Evolutionary conservation across 2,797 vertebrate genomes (phyloP), one percentile per base, ranked within the genome.

Genomic region (Yasuhikotakia modesta): DNA sequence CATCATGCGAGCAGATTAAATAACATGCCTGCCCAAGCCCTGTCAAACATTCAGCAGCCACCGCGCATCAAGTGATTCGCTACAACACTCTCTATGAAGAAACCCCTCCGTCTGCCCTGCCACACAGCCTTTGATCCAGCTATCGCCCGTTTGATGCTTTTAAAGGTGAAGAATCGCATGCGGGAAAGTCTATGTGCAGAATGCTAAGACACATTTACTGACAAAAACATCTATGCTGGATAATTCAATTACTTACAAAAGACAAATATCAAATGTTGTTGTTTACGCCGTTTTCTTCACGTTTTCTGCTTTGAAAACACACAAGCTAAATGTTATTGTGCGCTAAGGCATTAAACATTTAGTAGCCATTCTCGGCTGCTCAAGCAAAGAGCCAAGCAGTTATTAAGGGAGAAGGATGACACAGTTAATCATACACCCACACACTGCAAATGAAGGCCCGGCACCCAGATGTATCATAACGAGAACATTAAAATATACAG

Each of bases 1-100:
- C 90, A 90, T 92, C 91, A 80, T 21, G 88, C 87, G 85, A 91
- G 86, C 90, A 92, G 93, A 95, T 96, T 94, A 93, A 96, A 92
- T 92, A 93, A 90, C 93, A 87, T 90, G 89, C 88, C 88, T 85
- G 88, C 91, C 90, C 80, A 87, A 76, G 83, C 90, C 90, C 90
- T 92, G 94, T 96, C 95, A 95, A 95, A 91, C 91, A 81, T 88
- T 87, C 88, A 79, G 88, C 89, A 81, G 89, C 91, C 90, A 90
- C 88, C 88, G 86, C 73, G 92, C 93, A 48, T 90, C 93, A 12
- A 90, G 91, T 87, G 90, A 93, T 89, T 87, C 76, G 81, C 85
- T 88, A 85, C 86, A 84, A 86, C 85, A 82, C 87, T 84, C 79
- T 86, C 80, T 83, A 88, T 84, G 85, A 90, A 87, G 82, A 87